A percentile compares a stretch with the other conserved stretches of the same genome.
These are phyloP conservation scores for Aphaenogaster ashmeadi DNA, from an alignment of 1,140 invertebrate species.

Conservation along the genomic window DNA sequence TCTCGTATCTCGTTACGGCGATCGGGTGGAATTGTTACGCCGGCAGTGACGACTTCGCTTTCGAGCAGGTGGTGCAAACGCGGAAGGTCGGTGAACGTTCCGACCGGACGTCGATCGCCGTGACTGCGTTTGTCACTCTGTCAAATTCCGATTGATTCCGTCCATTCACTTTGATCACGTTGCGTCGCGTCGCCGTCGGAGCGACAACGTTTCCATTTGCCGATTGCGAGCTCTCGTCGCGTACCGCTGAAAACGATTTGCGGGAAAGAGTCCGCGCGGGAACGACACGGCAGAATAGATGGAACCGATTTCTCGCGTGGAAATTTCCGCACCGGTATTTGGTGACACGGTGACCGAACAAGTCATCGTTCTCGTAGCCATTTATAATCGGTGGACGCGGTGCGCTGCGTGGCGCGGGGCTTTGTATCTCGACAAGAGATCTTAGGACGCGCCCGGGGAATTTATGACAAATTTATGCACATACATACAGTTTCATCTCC, in stretches of 20 bases:
- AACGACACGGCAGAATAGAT: slow-evolving; percentile 24
- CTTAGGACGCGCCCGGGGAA: slow-evolving; percentile 25
- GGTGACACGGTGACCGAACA: slow-evolving; percentile 23
- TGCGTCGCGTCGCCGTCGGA: slow-evolving; percentile 32
- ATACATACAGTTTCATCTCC: slow-evolving; percentile 55
- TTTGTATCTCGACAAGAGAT: slow-evolving; percentile 42
- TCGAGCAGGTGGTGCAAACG: slow-evolving; percentile 19
- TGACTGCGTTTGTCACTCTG: slow-evolving; percentile 66
- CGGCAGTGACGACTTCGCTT: neutral
- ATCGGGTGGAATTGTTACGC: neutral
- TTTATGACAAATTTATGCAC: slow-evolving; percentile 52
- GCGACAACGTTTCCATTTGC: slow-evolving; percentile 67
- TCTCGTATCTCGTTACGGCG: slow-evolving; percentile 1
- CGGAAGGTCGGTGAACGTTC: slow-evolving; percentile 52
- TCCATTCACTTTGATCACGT: slow-evolving; percentile 71
- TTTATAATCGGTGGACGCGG: slow-evolving; percentile 25
- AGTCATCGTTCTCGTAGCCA: slow-evolving; percentile 6
- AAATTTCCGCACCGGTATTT: neutral
- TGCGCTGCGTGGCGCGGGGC: neutral
- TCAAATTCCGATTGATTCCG: slow-evolving; percentile 70
- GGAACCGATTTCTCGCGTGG: slow-evolving; percentile 28
- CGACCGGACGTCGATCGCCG: slow-evolving; percentile 53
- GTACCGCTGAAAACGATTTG: neutral
- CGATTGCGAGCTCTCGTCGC: slow-evolving; percentile 21
- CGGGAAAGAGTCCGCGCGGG: slow-evolving; percentile 14